These are phyloP conservation scores for Steinernema khuongi DNA, from an alignment of 1,140 invertebrate genomes.

Conservation along the genomic window DNA sequence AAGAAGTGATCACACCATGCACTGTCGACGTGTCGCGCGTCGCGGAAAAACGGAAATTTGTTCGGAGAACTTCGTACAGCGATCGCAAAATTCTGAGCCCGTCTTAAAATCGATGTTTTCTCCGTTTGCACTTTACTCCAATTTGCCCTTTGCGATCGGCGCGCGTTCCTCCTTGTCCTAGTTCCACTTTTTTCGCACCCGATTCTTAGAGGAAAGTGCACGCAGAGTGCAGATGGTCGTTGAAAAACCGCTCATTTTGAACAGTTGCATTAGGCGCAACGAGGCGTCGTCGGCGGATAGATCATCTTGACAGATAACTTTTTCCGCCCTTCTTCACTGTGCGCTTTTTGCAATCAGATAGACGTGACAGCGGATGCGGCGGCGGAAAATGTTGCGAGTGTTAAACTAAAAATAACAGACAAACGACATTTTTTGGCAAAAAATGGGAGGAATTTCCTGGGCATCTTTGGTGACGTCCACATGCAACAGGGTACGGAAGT, in stretches of 20 bases:
- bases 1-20: too few relatives aligned
- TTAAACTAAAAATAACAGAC: background rate
- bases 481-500: too few relatives aligned
- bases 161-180: background rate
- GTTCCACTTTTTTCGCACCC: background rate
- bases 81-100: too few relatives aligned
- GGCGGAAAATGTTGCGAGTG: background rate
- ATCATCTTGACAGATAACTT: conserved; percentile 15
- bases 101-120: too few relatives aligned
- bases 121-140: too few relatives aligned
- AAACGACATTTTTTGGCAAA: background rate
- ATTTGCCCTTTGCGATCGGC: too few relatives aligned
- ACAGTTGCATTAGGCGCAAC: conserved; percentile 11
- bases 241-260: background rate
- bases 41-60: too few relatives aligned
- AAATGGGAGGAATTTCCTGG: too few relatives aligned
- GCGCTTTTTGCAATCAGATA: conserved; percentile 1
- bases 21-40: too few relatives aligned
- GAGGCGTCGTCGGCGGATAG: background rate
- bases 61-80: too few relatives aligned
- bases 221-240: background rate
- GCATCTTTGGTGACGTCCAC: too few relatives aligned
- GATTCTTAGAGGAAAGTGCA: background rate
- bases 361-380: background rate
- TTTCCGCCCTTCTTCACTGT: background rate